Evolutionary conservation across 2,888 invertebrate genomes (phyloP).

Genomic region (Orthosia incerta): DNA sequence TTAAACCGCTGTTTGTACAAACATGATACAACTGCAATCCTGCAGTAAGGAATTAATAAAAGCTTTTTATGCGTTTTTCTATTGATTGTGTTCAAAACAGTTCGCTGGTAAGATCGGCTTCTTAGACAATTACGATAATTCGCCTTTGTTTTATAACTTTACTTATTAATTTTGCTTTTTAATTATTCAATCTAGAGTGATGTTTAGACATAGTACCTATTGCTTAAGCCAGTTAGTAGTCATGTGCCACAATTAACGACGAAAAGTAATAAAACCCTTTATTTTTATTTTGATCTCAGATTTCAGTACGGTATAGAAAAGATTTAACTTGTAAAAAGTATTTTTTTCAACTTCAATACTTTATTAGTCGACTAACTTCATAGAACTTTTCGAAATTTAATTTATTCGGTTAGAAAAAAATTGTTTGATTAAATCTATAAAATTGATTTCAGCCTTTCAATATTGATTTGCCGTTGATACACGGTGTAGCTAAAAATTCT

Average conservation of each 20-base stretch:
- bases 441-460: conserved; percentile 6
- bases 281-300: not conserved
- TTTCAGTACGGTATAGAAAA: not conserved
- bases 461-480: not conserved
- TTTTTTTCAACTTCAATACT: conserved; percentile 7
- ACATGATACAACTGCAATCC: no score
- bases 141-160: not conserved
- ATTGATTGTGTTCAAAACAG: not conserved
- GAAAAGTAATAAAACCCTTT: not conserved
- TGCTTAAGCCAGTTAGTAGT: not conserved
- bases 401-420: conserved; percentile 12
- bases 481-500: not conserved
- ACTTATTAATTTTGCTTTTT: not conserved
- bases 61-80: no score
- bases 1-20: no score
- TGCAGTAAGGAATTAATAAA: no score
- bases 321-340: conserved; percentile 2
- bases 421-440: conserved; percentile 23
- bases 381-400: conserved; percentile 21
- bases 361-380: conserved; percentile 13
- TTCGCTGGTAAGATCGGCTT: not conserved
- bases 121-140: not conserved
- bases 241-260: not conserved
- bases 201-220: not conserved
- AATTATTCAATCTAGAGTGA: not conserved